Percentiles rank a stretch among this genome's conserved stretches.
Conservation (phyloP, 2,888 invertebrate genomes). For the Eristalis pertinax region DNA sequence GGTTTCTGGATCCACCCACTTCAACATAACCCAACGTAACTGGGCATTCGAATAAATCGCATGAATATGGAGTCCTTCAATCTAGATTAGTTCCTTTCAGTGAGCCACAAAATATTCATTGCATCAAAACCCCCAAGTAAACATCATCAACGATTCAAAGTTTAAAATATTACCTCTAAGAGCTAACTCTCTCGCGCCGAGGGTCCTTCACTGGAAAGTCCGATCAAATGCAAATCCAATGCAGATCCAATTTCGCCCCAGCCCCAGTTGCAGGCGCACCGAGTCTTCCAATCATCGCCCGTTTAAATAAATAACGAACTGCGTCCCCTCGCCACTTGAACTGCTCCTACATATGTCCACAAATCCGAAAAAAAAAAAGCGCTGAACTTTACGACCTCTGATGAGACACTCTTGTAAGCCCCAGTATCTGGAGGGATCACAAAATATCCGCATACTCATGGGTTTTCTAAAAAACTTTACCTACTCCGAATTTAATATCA, state of each 20-base stretch:
- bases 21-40: too few relatives aligned
- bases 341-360: neutral
- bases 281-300: neutral
- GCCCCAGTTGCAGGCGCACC: neutral
- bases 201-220: neutral
- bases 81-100: too few relatives aligned
- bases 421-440: neutral
- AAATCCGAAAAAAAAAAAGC: neutral
- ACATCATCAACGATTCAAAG: too few relatives aligned
- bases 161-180: too few relatives aligned
- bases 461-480: neutral
- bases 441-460: neutral
- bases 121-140: too few relatives aligned
- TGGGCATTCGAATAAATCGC: too few relatives aligned
- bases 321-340: neutral
- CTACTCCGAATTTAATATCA: neutral
- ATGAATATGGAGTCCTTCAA: too few relatives aligned
- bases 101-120: too few relatives aligned
- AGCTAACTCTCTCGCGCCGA: too few relatives aligned
- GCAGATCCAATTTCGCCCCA: neutral
- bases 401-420: neutral
- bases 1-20: too few relatives aligned
- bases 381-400: neutral
- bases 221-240: neutral
- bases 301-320: neutral